Conservation (phyloP, 2,797 vertebrate genomes). For the Numenius phaeopus region DNA sequence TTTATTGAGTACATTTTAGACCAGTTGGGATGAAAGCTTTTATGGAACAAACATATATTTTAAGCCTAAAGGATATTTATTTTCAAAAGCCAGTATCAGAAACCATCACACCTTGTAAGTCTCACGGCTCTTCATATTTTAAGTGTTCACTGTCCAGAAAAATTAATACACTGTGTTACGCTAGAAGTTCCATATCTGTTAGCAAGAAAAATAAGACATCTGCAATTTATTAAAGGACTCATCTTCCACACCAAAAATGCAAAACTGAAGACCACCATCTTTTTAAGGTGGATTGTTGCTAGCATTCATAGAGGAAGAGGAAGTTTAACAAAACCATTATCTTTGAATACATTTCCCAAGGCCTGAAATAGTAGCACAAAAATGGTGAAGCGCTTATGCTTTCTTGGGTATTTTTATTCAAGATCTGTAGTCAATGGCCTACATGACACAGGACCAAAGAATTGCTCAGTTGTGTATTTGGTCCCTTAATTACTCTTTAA, state of each 20-base stretch:
- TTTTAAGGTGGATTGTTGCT: background rate
- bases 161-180: slow-evolving; percentile 24
- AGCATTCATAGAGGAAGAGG: background rate
- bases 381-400: background rate
- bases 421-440: background rate
- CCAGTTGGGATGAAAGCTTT: slow-evolving; percentile 42
- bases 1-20: slow-evolving; percentile 45
- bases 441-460: background rate
- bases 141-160: background rate
- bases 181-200: background rate
- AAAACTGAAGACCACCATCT: background rate
- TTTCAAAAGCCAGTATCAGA: background rate
- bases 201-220: slow-evolving; percentile 36
- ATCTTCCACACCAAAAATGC: background rate
- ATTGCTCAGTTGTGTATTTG: slow-evolving; percentile 23
- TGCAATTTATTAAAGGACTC: background rate
- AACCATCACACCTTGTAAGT: background rate
- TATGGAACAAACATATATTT: slow-evolving; percentile 41
- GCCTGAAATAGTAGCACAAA: background rate
- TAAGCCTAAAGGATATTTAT: slow-evolving; percentile 13
- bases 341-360: background rate
- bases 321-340: background rate
- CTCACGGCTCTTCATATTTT: background rate
- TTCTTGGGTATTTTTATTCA: background rate
- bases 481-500: slow-evolving; percentile 62